Conservation (phyloP, 2,113 vertebrate genomes). For the Caloenas nicobarica region DNA sequence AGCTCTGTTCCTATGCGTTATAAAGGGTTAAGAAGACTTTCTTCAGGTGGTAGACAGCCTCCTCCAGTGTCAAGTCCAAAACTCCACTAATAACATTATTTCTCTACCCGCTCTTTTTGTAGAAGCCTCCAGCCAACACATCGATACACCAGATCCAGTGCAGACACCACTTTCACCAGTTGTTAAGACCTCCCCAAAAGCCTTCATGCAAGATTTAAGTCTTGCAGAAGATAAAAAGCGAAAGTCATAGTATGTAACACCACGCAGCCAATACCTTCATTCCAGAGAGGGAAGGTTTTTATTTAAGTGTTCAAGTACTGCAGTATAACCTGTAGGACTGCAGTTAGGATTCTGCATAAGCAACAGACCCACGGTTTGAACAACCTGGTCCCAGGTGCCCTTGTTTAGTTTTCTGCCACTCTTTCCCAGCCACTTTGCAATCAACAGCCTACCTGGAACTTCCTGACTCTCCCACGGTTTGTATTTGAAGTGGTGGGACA, state of each 20-base stretch:
- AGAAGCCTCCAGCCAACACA: background rate
- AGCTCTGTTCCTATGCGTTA: background rate
- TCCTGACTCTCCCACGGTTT: background rate
- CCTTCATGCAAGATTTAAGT: background rate
- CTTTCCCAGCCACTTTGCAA: background rate
- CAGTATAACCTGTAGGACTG: background rate
- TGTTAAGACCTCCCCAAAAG: background rate
- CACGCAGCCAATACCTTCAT: background rate
- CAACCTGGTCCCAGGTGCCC: background rate
- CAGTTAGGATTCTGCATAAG: background rate
- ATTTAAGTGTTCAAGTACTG: background rate
- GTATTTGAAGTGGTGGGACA: background rate
- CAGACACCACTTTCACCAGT: background rate
- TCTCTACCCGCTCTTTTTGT: background rate
- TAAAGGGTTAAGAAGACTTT: background rate
- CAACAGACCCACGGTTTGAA: background rate
- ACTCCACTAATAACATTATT: background rate
- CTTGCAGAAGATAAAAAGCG: background rate
- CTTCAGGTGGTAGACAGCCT: background rate
- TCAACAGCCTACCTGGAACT: slow-evolving; percentile 39
- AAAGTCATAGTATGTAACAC: background rate
- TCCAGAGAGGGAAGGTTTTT: background rate
- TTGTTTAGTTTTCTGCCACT: background rate
- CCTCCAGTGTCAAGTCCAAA: background rate
- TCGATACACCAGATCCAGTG: background rate